Conservation (phyloP, 2,888 invertebrate species). For the Drosophila borealis region DNA sequence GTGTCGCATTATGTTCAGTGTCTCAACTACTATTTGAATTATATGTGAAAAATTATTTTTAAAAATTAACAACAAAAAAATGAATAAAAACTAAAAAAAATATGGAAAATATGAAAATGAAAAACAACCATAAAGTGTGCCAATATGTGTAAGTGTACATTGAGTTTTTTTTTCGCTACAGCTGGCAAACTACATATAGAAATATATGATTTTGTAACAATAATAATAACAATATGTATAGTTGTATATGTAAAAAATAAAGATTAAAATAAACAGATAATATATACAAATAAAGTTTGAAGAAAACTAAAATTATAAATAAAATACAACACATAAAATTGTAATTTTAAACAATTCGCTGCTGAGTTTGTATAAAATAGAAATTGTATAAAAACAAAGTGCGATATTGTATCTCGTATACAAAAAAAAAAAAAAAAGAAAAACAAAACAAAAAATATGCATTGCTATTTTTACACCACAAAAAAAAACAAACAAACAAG, state of each 20-base stretch:
- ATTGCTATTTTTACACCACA: constrained; percentile 74
- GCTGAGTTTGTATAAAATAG: constrained; percentile 72
- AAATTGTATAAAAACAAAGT: constrained; percentile 37
- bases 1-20: constrained; percentile 42
- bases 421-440: neutral
- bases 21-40: constrained; percentile 29
- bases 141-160: constrained; percentile 78
- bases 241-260: constrained; percentile 43
- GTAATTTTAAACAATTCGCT: constrained; percentile 51
- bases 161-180: constrained; percentile 49
- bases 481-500: constrained; percentile 25
- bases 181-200: constrained; percentile 44
- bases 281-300: constrained; percentile 5
- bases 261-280: neutral
- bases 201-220: constrained; percentile 64
- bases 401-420: constrained; percentile 12
- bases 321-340: constrained; percentile 17
- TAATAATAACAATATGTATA: constrained; percentile 56
- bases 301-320: constrained; percentile 15
- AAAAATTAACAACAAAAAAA: constrained; percentile 4
- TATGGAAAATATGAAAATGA: neutral
- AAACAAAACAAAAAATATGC: constrained; percentile 19
- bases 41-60: constrained; percentile 20
- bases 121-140: constrained; percentile 73
- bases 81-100: constrained; percentile 1